Evolutionary conservation across 2,888 invertebrate species (phyloP).

Genomic region (Synanthedon formicaeformis): DNA sequence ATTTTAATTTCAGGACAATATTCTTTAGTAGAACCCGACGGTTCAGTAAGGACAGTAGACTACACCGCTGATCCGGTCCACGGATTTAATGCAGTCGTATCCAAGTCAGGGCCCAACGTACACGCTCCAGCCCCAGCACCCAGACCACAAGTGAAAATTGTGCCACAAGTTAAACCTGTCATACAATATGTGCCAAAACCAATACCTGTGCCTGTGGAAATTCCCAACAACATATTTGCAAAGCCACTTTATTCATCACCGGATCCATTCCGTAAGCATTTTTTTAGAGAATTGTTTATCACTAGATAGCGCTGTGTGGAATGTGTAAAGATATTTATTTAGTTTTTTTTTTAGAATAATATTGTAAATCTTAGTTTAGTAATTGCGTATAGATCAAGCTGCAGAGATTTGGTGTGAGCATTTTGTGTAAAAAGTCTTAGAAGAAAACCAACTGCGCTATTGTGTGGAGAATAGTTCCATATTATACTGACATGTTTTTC

Average conservation of each 20-base stretch:
- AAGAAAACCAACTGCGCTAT: too few relatives aligned
- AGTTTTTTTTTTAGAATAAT: too few relatives aligned
- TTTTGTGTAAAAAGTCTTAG: too few relatives aligned
- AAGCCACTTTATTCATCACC: constrained; percentile 26
- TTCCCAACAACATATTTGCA: constrained; percentile 25
- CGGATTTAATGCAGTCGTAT: constrained; percentile 71
- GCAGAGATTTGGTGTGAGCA: too few relatives aligned
- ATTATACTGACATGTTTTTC: too few relatives aligned
- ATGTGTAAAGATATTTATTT: too few relatives aligned
- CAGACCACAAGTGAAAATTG: constrained; percentile 8
- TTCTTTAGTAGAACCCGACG: constrained; percentile 65
- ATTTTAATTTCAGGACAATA: constrained; percentile 47
- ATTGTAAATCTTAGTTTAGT: too few relatives aligned
- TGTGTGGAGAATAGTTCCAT: too few relatives aligned
- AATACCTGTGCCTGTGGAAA: constrained; percentile 47
- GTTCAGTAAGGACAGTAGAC: constrained; percentile 64
- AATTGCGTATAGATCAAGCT: too few relatives aligned
- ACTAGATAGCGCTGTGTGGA: too few relatives aligned
- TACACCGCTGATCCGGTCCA: constrained; percentile 71
- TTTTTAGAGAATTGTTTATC: too few relatives aligned
- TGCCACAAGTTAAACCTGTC: constrained; percentile 17
- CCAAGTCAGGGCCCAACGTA: constrained; percentile 61
- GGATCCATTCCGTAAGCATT: constrained; percentile 27
- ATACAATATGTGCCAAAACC: constrained; percentile 35
- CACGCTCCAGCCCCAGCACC: constrained; percentile 35